Conservation (phyloP, 2,797 vertebrate species). For the Ispidina picta region DNA sequence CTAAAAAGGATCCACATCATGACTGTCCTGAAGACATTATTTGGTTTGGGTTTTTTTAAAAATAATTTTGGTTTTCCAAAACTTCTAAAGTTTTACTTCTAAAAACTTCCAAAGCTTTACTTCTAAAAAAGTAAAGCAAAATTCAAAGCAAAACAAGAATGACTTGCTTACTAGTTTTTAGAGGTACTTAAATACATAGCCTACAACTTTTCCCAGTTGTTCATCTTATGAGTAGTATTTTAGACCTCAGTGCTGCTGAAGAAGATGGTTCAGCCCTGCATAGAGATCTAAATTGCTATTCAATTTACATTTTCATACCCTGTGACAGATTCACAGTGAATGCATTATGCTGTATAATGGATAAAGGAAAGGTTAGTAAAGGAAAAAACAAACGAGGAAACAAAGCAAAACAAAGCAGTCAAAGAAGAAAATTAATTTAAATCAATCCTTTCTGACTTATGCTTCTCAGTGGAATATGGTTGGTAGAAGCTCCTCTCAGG, state of each 20-base stretch:
- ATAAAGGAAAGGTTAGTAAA: neutral
- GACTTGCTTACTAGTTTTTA: neutral
- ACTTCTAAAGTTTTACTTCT: no score
- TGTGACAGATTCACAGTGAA: neutral
- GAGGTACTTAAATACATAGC: neutral
- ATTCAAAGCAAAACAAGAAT: neutral
- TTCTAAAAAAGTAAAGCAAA: neutral
- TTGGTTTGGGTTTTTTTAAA: rapidly evolving
- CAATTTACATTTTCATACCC: neutral
- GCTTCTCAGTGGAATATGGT: neutral
- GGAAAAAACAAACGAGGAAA: neutral
- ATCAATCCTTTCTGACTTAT: neutral
- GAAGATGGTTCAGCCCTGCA: neutral
- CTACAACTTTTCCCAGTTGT: neutral
- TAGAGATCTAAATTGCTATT: neutral
- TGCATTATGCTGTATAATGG: neutral
- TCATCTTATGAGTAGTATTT: neutral
- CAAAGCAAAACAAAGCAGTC: neutral
- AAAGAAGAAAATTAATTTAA: neutral
- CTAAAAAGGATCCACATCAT: neutral
- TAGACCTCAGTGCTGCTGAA: neutral
- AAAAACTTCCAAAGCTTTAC: no score
- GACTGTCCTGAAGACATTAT: neutral
- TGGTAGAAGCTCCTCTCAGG: neutral
- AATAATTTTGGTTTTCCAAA: neutral